Percentiles rank a stretch among this genome's conserved stretches.
These are phyloP conservation scores for Myanophis thanlyinensis DNA, from an alignment of 2,113 vertebrate genomes.

Conservation along the genomic window DNA sequence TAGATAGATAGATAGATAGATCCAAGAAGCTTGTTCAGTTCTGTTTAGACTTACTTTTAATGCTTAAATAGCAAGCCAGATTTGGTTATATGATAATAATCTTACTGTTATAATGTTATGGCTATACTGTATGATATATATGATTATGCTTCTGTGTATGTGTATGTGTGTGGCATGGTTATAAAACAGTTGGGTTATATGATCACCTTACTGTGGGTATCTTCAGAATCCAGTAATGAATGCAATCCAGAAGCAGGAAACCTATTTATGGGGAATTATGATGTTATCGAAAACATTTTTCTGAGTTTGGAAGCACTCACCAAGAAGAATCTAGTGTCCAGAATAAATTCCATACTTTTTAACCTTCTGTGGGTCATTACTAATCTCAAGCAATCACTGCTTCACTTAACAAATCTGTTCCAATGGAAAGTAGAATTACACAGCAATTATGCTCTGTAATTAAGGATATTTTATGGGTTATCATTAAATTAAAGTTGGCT, in stretches of 20 bases:
- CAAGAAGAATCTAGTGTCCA: background rate
- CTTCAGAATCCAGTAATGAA: background rate
- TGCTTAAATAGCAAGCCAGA: background rate
- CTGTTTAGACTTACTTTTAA: background rate
- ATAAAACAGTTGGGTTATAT: background rate
- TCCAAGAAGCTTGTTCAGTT: background rate
- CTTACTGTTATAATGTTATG: background rate
- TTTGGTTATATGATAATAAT: background rate
- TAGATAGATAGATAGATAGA: no score
- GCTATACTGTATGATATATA: background rate
- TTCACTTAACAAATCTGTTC: background rate
- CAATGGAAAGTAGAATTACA: background rate
- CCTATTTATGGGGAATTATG: background rate
- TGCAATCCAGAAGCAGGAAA: background rate
- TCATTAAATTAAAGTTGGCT: background rate
- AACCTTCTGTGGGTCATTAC: background rate
- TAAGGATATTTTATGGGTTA: background rate
- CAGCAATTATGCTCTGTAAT: background rate
- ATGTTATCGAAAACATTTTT: background rate
- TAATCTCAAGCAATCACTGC: background rate
- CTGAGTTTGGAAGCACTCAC: background rate
- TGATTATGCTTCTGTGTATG: background rate
- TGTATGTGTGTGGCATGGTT: background rate
- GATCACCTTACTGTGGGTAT: background rate
- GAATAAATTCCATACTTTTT: background rate